These are phyloP conservation scores for Calycopis cecrops DNA, from an alignment of 1,140 invertebrate species.

Conservation along the genomic window DNA sequence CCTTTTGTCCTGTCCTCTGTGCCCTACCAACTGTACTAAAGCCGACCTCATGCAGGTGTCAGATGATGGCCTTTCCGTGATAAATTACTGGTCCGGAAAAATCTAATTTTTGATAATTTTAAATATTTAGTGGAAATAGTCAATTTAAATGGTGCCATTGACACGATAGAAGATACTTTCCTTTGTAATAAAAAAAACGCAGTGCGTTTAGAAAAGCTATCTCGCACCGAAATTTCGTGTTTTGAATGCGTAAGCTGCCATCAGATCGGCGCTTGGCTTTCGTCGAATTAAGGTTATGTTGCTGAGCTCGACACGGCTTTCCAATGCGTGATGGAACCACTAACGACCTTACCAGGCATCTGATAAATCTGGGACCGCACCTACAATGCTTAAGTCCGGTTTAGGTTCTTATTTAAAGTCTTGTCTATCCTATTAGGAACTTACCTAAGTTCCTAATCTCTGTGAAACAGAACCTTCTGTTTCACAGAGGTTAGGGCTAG, in stretches of 20 bases:
- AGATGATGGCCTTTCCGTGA: no score
- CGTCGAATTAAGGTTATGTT: constrained; percentile 18
- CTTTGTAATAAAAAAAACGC: constrained; percentile 18
- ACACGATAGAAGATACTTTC: constrained; percentile 45
- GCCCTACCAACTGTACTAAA: no score
- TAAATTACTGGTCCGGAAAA: no score
- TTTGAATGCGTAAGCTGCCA: neutral
- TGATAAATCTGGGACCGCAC: neutral
- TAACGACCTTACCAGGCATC: neutral
- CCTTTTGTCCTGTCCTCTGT: no score
- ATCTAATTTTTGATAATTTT: no score
- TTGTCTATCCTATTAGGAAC: neutral
- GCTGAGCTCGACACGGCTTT: constrained; percentile 37
- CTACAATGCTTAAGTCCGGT: neutral
- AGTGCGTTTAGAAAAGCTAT: neutral
- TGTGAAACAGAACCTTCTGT: neutral
- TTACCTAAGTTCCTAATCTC: neutral
- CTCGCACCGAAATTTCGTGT: neutral
- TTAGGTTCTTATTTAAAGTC: neutral
- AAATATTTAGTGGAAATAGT: no score
- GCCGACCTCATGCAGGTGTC: no score
- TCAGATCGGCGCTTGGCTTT: neutral
- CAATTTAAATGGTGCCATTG: no score
- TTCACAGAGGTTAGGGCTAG: no score
- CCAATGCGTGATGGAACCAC: constrained; percentile 24